Evolutionary conservation across 92 coral and sea anemone species (phyloP).

Genomic region (Palythoa grandiflora): DNA sequence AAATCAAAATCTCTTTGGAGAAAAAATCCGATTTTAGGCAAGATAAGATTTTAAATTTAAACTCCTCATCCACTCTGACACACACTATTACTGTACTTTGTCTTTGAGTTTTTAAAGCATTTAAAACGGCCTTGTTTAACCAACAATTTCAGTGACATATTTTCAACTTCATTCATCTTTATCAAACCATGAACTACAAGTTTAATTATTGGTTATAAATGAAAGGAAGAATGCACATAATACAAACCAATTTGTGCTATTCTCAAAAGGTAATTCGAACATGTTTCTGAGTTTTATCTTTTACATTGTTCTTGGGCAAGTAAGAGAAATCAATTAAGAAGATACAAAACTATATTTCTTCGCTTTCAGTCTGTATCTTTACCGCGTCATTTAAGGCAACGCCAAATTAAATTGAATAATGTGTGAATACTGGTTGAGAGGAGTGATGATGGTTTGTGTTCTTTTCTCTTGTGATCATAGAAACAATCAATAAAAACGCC

Average conservation of each 20-base stretch:
- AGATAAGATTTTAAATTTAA: neutral
- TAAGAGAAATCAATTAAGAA: neutral
- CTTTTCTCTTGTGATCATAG: neutral
- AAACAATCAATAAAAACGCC: neutral
- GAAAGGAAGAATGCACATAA: neutral
- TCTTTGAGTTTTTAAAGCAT: constrained; percentile 1
- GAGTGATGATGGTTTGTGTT: neutral
- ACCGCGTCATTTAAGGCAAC: neutral
- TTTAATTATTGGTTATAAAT: neutral
- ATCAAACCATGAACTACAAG: neutral
- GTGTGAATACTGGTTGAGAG: neutral
- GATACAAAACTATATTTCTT: neutral
- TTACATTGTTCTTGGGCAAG: neutral
- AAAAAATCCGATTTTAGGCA: constrained; percentile 12
- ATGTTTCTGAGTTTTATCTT: neutral
- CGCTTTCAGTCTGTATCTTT: neutral
- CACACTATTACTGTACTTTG: neutral
- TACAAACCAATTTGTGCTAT: neutral
- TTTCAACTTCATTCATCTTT: neutral
- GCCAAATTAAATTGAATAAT: neutral
- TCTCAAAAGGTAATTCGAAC: neutral
- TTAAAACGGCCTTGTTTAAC: constrained; percentile 4
- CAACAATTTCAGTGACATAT: neutral
- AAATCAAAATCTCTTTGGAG: constrained; percentile 21
- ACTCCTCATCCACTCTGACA: neutral